Conservation (phyloP, 2,888 invertebrate genomes). For the Odontocerum albicorne region DNA sequence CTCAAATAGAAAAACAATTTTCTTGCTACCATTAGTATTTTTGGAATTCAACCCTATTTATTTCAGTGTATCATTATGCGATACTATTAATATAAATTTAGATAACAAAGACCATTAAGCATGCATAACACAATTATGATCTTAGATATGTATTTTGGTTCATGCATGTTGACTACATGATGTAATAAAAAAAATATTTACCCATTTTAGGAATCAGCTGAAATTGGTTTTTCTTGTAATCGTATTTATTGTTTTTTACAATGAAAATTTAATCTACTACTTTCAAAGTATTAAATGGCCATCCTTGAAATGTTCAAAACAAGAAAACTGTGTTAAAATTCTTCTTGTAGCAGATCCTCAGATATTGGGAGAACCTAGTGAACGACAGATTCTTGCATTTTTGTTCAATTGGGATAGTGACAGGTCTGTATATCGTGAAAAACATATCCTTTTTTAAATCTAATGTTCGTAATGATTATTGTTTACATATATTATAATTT, state of each 20-base stretch:
- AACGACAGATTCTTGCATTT: constrained; percentile 16
- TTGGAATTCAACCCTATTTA: no score
- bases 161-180: no score
- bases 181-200: not conserved
- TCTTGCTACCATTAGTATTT: no score
- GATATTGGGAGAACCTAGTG: constrained; percentile 31
- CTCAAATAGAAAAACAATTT: no score
- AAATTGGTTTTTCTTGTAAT: constrained; percentile 14
- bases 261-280: constrained; percentile 43
- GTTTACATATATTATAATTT: no score
- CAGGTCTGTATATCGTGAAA: constrained; percentile 22
- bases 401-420: constrained; percentile 32
- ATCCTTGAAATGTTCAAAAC: constrained; percentile 39
- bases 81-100: no score
- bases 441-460: no score
- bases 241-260: constrained; percentile 37
- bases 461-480: no score
- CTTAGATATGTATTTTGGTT: no score
- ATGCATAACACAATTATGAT: no score
- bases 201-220: constrained; percentile 18
- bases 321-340: constrained; percentile 43
- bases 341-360: constrained; percentile 40
- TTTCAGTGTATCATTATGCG: no score
- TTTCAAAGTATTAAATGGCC: constrained; percentile 43
- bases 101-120: no score